Evolutionary conservation across 2,888 invertebrate genomes (phyloP), one percentile per base, ranked within the genome.

Genomic region (Calliphora vomitoria): DNA sequence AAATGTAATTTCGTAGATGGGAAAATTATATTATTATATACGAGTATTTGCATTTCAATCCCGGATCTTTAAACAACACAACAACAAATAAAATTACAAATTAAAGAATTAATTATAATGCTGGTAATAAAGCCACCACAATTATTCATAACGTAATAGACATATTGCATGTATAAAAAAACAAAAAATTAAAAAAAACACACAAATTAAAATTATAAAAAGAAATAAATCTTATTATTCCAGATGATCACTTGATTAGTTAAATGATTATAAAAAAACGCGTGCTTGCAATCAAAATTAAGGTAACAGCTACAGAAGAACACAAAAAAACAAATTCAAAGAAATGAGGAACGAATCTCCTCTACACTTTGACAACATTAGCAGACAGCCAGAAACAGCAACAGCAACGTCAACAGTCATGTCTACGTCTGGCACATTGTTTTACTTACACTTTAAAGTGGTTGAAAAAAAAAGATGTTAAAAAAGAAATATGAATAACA

Each of bases 271-370:
- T 75, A 44, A 66, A 69, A 78, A 68, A 79, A 79, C 66, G 85
- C 84, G 85, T 84, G 87, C 85, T 78, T 62, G 87, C 85, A 87
- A 87, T 87, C 85, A 82, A 87, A 82, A 85, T 85, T 62, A 82
- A 82, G 72, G 25, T 81, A 76, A n/a, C n/a, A 13, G 18, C 15
- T 69, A 79, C 71, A 68, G 60, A 69, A 53, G 35, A 74, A 47
- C n/a, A 69, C 11, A 20, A 47, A 55, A 71, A 25, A 71, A 38
- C 68, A 38, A 44, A 85, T 15, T n/a, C 38, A 41, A 68, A 80
- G 20, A 68, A 15, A 62, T 72, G 35, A 76, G 53, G 41, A 82
- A 35, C 64, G 47, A 47, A 8, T 31, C n/a, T 6, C 66, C 10
- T 20, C 38, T 41, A 11, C 25, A 35, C 20, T 64, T 72, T 75